These are phyloP conservation scores for Ondatra zibethicus DNA, from an alignment of 2,113 vertebrate species.

Conservation along the genomic window DNA sequence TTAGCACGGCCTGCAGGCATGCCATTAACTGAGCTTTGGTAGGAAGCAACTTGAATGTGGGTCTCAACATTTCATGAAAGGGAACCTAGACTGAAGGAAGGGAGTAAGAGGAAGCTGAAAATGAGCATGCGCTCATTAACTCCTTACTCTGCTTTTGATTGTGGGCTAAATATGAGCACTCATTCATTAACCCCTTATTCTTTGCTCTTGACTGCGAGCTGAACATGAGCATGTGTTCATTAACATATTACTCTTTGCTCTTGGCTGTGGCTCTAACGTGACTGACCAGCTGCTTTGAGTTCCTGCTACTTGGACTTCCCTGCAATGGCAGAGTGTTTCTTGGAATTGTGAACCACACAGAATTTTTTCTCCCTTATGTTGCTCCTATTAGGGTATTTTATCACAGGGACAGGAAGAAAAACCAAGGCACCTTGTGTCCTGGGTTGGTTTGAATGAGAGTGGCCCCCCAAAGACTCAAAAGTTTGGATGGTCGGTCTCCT, in stretches of 20 bases:
- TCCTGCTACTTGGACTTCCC: background rate
- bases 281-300: background rate
- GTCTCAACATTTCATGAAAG: background rate
- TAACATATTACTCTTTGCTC: background rate
- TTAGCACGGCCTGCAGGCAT: background rate
- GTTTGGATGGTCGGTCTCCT: background rate
- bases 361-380: background rate
- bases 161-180: background rate
- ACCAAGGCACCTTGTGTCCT: background rate
- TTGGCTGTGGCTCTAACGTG: background rate
- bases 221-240: background rate
- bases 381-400: background rate
- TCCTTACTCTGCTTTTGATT: background rate
- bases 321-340: background rate
- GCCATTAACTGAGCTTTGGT: background rate
- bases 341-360: background rate
- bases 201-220: background rate
- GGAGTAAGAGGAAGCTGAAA: background rate
- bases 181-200: background rate
- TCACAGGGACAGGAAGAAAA: background rate
- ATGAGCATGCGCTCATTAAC: background rate
- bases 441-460: background rate
- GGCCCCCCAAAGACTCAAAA: background rate
- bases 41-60: background rate
- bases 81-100: background rate